phyloP scores from a whole-genome alignment of 2,888 invertebrate species.

The Perizoma flavofasciatum region DNA sequence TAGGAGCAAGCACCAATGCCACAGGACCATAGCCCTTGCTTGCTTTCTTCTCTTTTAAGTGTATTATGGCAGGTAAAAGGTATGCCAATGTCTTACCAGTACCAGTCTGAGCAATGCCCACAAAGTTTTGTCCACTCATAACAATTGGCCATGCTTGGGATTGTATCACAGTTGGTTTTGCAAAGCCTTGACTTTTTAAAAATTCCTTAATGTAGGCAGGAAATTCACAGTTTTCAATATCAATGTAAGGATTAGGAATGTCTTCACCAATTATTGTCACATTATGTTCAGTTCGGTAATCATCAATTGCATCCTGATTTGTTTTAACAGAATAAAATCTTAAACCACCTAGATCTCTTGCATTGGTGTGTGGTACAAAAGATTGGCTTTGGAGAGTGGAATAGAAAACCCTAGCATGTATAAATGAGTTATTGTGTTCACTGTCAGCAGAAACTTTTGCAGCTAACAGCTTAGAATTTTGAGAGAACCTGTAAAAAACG shows the following conservation, averaged over 20 bases:
- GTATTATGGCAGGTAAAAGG: constrained; percentile 91
- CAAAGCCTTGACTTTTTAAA: constrained; percentile 85
- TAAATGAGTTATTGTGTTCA: constrained; percentile 38
- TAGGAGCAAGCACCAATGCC: constrained; percentile 91
- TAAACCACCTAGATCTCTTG: constrained; percentile 9
- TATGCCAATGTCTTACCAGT: constrained; percentile 91
- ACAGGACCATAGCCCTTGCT: constrained; percentile 91
- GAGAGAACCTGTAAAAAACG: constrained; percentile 53
- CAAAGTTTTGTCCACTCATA: constrained; percentile 90
- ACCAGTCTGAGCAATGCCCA: constrained; percentile 93
- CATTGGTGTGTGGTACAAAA: constrained; percentile 33
- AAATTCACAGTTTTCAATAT: constrained; percentile 89
- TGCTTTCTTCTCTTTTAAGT: constrained; percentile 90
- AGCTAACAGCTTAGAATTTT: constrained; percentile 44
- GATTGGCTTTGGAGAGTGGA: constrained; percentile 41
- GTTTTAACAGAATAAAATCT: constrained; percentile 61
- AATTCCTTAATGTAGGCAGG: constrained; percentile 88
- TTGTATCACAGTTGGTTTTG: constrained; percentile 91
- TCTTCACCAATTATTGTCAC: constrained; percentile 89
- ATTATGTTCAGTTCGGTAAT: constrained; percentile 86
- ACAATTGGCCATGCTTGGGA: constrained; percentile 94
- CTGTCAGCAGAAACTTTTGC: constrained; percentile 32
- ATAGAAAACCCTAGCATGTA: constrained; percentile 41
- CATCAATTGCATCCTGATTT: constrained; percentile 80
- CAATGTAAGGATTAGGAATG: constrained; percentile 89